These are phyloP conservation scores for Ceyx erithaca DNA, from an alignment of 2,797 vertebrate genomes.

Conservation along the genomic window DNA sequence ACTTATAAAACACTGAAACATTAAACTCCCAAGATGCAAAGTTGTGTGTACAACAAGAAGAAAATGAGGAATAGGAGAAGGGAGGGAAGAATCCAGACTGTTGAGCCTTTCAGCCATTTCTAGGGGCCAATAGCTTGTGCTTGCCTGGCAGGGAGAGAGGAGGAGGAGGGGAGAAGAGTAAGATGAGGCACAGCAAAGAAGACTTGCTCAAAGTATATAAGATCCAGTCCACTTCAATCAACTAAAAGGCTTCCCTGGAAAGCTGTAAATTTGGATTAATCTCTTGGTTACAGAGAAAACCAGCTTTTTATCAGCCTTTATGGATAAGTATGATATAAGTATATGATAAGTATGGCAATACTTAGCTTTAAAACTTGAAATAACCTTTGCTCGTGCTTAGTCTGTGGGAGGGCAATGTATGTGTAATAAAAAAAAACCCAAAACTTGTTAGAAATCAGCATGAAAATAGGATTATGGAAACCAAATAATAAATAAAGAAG, in stretches of 20 bases:
- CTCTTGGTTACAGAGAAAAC: background rate
- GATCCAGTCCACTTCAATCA: background rate
- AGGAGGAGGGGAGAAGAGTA: background rate
- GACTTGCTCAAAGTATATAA: background rate
- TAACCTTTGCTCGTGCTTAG: background rate
- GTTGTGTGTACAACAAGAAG: background rate
- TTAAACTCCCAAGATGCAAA: background rate
- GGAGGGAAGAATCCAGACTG: background rate
- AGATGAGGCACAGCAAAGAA: background rate
- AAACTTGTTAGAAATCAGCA: background rate
- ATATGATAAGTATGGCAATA: background rate
- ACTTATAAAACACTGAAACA: background rate
- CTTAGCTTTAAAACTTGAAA: background rate
- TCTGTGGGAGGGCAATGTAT: background rate
- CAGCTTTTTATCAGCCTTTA: constrained; percentile 26
- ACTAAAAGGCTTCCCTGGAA: background rate
- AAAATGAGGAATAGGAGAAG: background rate
- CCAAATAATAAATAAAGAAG: background rate
- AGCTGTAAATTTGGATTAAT: background rate
- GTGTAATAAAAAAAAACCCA: background rate
- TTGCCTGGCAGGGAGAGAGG: background rate
- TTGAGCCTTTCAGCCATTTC: background rate
- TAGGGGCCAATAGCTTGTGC: background rate
- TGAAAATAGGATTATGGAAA: background rate
- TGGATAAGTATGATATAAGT: no score